Base-by-base conservation (phyloP, 2,797 vertebrate genomes). In the Anabas testudineus region DNA sequence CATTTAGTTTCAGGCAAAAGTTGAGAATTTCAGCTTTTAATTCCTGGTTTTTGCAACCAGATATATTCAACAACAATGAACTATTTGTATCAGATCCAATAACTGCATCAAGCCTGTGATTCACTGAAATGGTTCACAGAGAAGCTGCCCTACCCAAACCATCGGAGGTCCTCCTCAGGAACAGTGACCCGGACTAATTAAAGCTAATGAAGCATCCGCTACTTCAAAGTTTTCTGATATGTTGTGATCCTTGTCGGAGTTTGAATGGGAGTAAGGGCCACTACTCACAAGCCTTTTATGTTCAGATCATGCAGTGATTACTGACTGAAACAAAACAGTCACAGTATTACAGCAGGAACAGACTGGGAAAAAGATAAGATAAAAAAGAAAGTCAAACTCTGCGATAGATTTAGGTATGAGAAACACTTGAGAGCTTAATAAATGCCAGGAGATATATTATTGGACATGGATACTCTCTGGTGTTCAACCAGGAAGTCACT, bases 151-250 rank as follows among this genome's bases (percentile, higher is more conserved):
- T 45, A 5, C 75, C 69, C 65, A 78, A 81, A 73, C 73, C 48
- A 68, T 81, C 48, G 56, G 47, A 80, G 47, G 64, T 54, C 71
- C 63, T 64, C 53, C 59, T 68, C 51, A 57, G 58, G 83, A 83
- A 84, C 26, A 72, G 69, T 77, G 75, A 80, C 77, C 78, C 71
- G 68, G 53, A 76, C 86, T 87, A 89, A 92, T 92, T 87, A 86
- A 85, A 84, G 76, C 81, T 85, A 89, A 93, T 90, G 86, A 91
- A 88, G 83, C 86, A 79, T 85, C 83, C 62, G 45, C 61, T 68
- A 63, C 85, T 89, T 94, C 87, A 93, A 94, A 93, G 87, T 67
- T 58, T 49, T 48, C 54, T 71, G 79, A 77, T 42, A 67, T 67
- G 74, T 52, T 78, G 78, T 64, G 65, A 83, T 91, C 76, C 52